A percentile compares a stretch with the other conserved stretches of the same genome.
These are phyloP conservation scores for Drosophila leonis DNA, from an alignment of 2,888 invertebrate genomes.

Conservation along the genomic window DNA sequence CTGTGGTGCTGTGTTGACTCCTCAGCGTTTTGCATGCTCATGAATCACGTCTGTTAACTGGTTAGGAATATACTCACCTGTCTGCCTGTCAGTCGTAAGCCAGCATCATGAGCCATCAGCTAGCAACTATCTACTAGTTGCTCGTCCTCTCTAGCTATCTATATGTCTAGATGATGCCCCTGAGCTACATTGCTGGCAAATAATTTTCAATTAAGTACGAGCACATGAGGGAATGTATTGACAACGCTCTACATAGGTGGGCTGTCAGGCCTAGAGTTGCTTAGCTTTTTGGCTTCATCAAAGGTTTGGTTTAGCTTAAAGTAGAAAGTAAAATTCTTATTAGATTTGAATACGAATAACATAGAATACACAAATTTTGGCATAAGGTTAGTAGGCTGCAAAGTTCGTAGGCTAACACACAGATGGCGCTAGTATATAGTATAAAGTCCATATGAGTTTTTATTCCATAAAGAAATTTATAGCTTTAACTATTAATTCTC, in stretches of 20 bases:
- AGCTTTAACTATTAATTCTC: background rate
- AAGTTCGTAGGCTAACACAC: too few species aligned
- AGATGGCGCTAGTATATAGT: too few species aligned
- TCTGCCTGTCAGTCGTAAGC: conserved; percentile 18
- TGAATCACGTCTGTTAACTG: conserved; percentile 64
- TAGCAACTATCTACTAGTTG: conserved; percentile 18
- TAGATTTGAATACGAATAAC: background rate
- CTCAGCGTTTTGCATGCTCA: conserved; percentile 43
- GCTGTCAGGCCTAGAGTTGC: background rate
- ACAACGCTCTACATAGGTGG: conserved; percentile 20
- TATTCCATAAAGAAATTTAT: too few species aligned
- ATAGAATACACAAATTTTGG: too few species aligned
- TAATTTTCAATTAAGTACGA: conserved; percentile 74
- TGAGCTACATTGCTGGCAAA: conserved; percentile 46
- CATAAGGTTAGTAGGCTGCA: too few species aligned
- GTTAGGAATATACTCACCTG: conserved; percentile 42
- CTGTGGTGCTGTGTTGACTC: conserved; percentile 14
- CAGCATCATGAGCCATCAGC: conserved; percentile 16
- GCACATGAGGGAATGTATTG: conserved; percentile 9
- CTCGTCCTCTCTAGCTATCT: background rate
- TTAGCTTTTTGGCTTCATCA: background rate
- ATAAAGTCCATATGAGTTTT: too few species aligned
- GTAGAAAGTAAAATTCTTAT: background rate
- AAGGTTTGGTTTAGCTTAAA: too few species aligned
- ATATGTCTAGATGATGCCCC: conserved; percentile 18